Conservation (phyloP, 2,888 invertebrate genomes). For the Euzophera pinguis region DNA sequence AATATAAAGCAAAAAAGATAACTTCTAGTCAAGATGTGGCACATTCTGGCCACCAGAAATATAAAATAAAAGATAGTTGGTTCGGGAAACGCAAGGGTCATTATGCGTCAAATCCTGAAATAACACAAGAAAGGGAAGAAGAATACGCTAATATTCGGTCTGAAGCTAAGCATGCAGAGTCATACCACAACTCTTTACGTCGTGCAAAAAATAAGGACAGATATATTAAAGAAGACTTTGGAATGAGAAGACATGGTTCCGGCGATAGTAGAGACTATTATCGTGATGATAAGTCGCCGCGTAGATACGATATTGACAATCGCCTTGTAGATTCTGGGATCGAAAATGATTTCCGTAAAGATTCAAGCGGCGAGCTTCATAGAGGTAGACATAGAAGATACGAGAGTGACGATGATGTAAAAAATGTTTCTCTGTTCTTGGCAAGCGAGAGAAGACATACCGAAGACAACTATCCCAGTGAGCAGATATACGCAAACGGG, state of each 20-base stretch:
- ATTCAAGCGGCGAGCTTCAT: conserved; percentile 81
- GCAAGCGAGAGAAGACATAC: conserved; percentile 87
- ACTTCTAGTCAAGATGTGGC: conserved; percentile 73
- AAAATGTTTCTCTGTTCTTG: conserved; percentile 83
- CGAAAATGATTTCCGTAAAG: conserved; percentile 88
- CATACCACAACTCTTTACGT: conserved; percentile 82
- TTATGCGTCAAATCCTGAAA: conserved; percentile 82
- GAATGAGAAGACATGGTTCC: conserved; percentile 64
- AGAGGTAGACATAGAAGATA: conserved; percentile 53
- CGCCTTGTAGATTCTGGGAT: conserved; percentile 88
- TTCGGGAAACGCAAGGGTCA: conserved; percentile 73
- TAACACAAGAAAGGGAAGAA: conserved; percentile 73
- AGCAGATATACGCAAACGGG: conserved; percentile 69
- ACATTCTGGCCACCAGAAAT: conserved; percentile 67
- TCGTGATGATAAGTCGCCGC: conserved; percentile 61
- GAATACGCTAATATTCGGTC: conserved; percentile 68
- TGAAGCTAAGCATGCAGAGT: conserved; percentile 58
- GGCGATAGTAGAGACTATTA: conserved; percentile 76
- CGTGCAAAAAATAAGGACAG: conserved; percentile 78
- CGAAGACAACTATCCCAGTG: conserved; percentile 79
- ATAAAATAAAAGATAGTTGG: conserved; percentile 65
- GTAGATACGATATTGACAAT: conserved; percentile 77
- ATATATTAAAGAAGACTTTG: conserved; percentile 51
- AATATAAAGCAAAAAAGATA: conserved; percentile 68
- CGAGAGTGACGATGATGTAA: conserved; percentile 85